Evolutionary conservation across 1,140 invertebrate genomes (phyloP).

Genomic region (Propsilocerus akamusi): DNA sequence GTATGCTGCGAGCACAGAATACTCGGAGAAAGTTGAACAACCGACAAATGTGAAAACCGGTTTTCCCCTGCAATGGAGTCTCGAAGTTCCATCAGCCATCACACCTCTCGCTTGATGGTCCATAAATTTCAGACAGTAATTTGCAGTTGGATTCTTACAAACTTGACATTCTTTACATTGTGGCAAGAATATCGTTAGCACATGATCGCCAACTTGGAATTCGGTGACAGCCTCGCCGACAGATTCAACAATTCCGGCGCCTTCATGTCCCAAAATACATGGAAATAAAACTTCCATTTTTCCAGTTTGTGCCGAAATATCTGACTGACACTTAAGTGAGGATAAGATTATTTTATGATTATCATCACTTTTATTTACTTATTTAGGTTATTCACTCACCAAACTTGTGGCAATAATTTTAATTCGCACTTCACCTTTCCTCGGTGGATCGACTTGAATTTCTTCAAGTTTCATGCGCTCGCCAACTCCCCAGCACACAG

Average conservation of each 20-base stretch:
- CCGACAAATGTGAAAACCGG: slow-evolving; percentile 76
- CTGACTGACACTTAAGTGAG: slow-evolving; percentile 28
- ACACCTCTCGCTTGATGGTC: slow-evolving; percentile 22
- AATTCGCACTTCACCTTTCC: slow-evolving; percentile 7
- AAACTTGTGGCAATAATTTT: slow-evolving; percentile 27
- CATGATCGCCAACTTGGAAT: slow-evolving; percentile 26
- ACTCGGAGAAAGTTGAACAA: slow-evolving; percentile 92
- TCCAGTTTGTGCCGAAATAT: slow-evolving; percentile 29
- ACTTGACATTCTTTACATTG: slow-evolving; percentile 30
- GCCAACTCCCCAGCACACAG: not conserved
- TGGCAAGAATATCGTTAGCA: slow-evolving; percentile 29
- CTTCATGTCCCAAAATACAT: slow-evolving; percentile 27
- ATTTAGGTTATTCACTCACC: slow-evolving; percentile 17
- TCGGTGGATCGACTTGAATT: slow-evolving; percentile 5
- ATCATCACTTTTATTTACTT: slow-evolving; percentile 31
- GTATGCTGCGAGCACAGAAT: slow-evolving; percentile 93
- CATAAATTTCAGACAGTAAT: slow-evolving; percentile 27
- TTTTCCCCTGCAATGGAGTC: slow-evolving; percentile 28
- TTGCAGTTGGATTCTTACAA: slow-evolving; percentile 21
- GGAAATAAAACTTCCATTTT: slow-evolving; percentile 29
- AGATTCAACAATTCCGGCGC: slow-evolving; percentile 30
- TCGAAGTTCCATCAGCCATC: slow-evolving; percentile 33
- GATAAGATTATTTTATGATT: not conserved
- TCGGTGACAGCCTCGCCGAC: slow-evolving; percentile 22
- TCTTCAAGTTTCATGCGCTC: slow-evolving; percentile 5